These are phyloP conservation scores for Drosophila recens DNA, from an alignment of 2,888 invertebrate genomes.

Conservation along the genomic window DNA sequence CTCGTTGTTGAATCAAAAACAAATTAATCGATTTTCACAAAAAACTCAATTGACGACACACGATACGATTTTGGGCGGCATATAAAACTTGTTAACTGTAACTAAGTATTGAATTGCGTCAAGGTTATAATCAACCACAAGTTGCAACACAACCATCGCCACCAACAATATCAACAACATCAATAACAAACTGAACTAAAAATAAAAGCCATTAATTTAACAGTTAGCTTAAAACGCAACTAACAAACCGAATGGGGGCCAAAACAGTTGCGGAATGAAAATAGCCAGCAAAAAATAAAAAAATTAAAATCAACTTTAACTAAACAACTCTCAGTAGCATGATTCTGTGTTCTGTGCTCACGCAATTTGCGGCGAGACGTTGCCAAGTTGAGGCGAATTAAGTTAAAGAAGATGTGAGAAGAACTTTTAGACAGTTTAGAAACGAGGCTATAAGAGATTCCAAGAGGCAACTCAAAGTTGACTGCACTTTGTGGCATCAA, in stretches of 20 bases:
- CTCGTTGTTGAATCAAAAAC: not conserved
- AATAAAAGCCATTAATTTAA: conserved; percentile 66
- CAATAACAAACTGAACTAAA: conserved; percentile 42
- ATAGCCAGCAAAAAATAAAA: not conserved
- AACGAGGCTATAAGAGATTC: not conserved
- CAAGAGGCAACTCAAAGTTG: conserved; percentile 35
- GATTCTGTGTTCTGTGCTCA: not conserved
- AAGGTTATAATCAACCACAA: conserved; percentile 57
- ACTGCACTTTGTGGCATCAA: conserved; percentile 41
- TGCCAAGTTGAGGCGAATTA: conserved; percentile 1
- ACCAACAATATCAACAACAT: conserved; percentile 28
- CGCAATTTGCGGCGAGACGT: no score
- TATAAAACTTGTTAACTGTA: conserved; percentile 39
- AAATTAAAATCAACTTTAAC: not conserved
- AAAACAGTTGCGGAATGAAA: conserved; percentile 17
- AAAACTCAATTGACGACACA: conserved; percentile 15
- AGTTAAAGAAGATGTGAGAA: conserved; percentile 2
- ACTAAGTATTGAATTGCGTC: conserved; percentile 58
- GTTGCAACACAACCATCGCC: conserved; percentile 15
- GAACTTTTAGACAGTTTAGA: conserved; percentile 3
- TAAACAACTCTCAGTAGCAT: not conserved
- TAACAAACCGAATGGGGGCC: conserved; percentile 23
- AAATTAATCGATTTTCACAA: conserved; percentile 18
- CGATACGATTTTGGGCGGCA: conserved; percentile 6
- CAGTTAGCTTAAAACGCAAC: conserved; percentile 63